Conservation (phyloP, 2,113 vertebrate genomes). For the Phyllostomus hastatus region DNA sequence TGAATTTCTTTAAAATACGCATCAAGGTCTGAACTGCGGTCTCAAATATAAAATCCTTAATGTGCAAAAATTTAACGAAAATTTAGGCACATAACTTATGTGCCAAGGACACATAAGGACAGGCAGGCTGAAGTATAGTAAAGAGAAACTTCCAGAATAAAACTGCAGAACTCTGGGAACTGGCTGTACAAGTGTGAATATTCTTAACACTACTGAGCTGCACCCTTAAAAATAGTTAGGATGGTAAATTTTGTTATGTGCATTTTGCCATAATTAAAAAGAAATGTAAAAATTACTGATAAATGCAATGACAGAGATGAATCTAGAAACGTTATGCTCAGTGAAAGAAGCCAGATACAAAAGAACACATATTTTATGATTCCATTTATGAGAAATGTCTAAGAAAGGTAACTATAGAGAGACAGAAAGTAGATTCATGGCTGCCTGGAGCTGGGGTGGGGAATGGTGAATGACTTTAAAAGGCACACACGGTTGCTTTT, state of each 20-base stretch:
- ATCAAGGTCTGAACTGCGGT: neutral
- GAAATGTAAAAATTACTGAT: neutral
- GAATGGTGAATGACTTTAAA: neutral
- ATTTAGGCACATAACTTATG: neutral
- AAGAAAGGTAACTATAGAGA: neutral
- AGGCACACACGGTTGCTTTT: neutral
- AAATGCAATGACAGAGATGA: neutral
- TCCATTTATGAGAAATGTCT: neutral
- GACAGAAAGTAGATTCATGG: neutral
- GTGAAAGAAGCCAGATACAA: neutral
- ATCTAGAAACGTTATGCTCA: neutral
- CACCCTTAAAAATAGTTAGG: neutral
- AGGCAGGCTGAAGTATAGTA: neutral
- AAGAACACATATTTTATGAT: neutral
- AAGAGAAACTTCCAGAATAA: neutral
- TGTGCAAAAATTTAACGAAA: neutral
- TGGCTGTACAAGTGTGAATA: neutral
- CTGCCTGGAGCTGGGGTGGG: neutral
- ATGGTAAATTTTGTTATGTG: neutral
- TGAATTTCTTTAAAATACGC: neutral
- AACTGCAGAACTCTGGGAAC: neutral
- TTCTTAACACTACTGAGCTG: neutral
- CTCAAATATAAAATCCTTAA: neutral
- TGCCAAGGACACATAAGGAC: neutral
- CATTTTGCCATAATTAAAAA: neutral